Evolutionary conservation across 2,888 invertebrate species (phyloP), one percentile per base, ranked within the genome.

Genomic region (Acleris literana): DNA sequence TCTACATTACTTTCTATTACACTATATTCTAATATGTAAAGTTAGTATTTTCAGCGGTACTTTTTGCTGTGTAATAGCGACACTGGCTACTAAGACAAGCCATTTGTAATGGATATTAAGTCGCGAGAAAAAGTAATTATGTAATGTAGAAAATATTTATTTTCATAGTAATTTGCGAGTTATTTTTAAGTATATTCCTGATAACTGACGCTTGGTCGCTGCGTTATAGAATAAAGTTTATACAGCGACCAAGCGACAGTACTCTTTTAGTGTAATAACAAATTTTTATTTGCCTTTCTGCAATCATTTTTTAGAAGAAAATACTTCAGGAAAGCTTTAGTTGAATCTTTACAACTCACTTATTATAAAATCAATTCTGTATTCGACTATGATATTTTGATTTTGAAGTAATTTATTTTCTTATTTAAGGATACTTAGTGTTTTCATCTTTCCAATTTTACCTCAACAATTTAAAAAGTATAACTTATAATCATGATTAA

Each of bases 291-390:
- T 73, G 82, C 81, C 80, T 86, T 88, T 90, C 87, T 90, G 85
- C 89, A 90, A 91, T 91, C 90, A 91, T 89, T 90, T 90, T 87
- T 85, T 87, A 79, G 81, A 78, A 77, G 74, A 71, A 84, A 86
- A 83, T 88, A 86, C 83, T 86, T 86, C 83, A 83, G 84, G 85
- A 85, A 84, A 79, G 85, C 82, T 66, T 76, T 81, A 78, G 84
- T 84, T 76, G 77, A 71, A 68, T 76, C 69, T 66, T 76, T 76
- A 73, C 73, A 70, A 70, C 70, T 69, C 69, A 63, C 67, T 69
- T 63, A 69, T 68, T 17, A 62, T 72, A 60, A 52, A 64, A 58
- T 57, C 64, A 62, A 56, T 63, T 68, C 57, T 56, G 57, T 70
- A 69, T 77, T 78, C 76, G 82, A 80, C 78, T 79, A 78, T 33